These are phyloP conservation scores for Leptura quadrifasciata DNA, from an alignment of 2,888 invertebrate species.

Conservation along the genomic window DNA sequence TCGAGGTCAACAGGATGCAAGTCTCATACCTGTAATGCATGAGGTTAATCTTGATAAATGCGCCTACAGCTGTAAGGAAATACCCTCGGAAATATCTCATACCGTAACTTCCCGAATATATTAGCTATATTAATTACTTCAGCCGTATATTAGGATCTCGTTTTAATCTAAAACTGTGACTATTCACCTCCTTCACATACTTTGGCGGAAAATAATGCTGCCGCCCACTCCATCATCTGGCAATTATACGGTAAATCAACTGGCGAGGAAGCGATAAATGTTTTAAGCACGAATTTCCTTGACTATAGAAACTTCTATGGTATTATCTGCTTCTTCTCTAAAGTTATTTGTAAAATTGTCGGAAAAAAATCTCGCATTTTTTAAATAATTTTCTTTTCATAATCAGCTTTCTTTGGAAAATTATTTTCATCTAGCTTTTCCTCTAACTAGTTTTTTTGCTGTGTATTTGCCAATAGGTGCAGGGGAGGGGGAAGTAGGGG, in stretches of 20 bases:
- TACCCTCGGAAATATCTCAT: not conserved
- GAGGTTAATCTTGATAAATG: constrained; percentile 20
- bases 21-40: constrained; percentile 3
- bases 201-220: not conserved
- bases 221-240: not conserved
- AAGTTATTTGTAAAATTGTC: no score
- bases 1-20: constrained; percentile 12
- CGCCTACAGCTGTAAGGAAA: not conserved
- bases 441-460: no score
- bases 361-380: no score
- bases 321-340: no score
- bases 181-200: not conserved
- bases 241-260: not conserved
- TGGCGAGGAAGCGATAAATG: not conserved
- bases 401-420: no score
- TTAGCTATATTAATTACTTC: constrained; percentile 21
- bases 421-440: no score
- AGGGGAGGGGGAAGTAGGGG: no score
- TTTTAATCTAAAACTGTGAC: not conserved
- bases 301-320: no score
- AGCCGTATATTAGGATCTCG: not conserved
- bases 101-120: constrained; percentile 14
- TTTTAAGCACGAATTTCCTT: no score
- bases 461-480: no score
- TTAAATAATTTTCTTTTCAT: no score